Evolutionary conservation across 1,140 invertebrate species (phyloP).

Genomic region (Pseudomyrmex flavicornis): DNA sequence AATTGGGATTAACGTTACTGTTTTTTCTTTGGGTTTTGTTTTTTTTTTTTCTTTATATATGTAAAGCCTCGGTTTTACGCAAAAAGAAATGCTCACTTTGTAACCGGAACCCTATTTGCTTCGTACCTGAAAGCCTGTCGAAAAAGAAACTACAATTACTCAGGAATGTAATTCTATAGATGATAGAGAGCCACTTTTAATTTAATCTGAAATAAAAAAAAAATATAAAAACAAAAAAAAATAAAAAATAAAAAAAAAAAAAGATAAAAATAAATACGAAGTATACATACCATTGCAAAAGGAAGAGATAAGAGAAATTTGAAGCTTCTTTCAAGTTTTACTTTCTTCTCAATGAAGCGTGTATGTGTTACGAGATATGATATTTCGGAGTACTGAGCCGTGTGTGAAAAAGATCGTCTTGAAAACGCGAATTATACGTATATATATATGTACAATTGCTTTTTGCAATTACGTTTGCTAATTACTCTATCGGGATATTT

Average conservation of each 20-base stretch:
- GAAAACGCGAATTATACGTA: neutral
- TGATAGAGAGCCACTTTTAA: conserved; percentile 47
- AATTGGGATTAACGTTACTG: conserved; percentile 36
- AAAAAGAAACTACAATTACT: conserved; percentile 73
- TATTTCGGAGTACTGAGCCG: conserved; percentile 23
- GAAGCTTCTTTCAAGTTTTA: conserved; percentile 27
- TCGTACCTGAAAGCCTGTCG: conserved; percentile 79
- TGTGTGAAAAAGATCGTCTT: neutral
- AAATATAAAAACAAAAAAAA: too few relatives aligned
- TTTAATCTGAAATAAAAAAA: conserved; percentile 42
- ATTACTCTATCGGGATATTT: conserved; percentile 20
- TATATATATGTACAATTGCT: conserved; percentile 6
- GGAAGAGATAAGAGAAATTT: conserved; percentile 54
- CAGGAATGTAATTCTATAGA: conserved; percentile 76
- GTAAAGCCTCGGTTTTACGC: conserved; percentile 66
- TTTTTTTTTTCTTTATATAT: too few relatives aligned
- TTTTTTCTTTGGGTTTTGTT: neutral
- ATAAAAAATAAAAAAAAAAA: too few relatives aligned
- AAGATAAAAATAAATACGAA: neutral
- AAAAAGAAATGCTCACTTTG: conserved; percentile 62
- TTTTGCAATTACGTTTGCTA: conserved; percentile 15
- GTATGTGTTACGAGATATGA: neutral
- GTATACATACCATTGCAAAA: conserved; percentile 32
- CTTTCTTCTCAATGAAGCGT: conserved; percentile 21
- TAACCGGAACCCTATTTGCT: conserved; percentile 74